These are phyloP conservation scores for Ahaetulla prasina DNA, from an alignment of 2,113 vertebrate species.

Conservation along the genomic window DNA sequence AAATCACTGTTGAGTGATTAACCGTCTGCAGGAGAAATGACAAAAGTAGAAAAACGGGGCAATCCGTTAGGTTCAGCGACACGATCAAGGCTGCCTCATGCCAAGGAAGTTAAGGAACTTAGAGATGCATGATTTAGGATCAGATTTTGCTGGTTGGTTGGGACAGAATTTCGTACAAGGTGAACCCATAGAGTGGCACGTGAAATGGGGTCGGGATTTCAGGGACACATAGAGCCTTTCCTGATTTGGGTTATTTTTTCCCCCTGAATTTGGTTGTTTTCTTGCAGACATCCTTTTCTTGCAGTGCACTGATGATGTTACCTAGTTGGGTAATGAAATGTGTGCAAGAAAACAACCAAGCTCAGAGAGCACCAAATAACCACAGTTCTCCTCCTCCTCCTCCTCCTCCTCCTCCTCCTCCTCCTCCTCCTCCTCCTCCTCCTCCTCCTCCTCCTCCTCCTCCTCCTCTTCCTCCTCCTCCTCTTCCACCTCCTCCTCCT, in stretches of 20 bases:
- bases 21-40: slow-evolving; percentile 50
- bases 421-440: too few species aligned
- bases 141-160: slow-evolving; percentile 23
- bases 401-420: too few species aligned
- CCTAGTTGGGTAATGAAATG: neutral
- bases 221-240: too few species aligned
- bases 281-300: neutral
- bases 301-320: neutral
- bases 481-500: too few species aligned
- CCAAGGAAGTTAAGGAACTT: neutral
- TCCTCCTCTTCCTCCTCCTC: too few species aligned
- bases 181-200: neutral
- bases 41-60: slow-evolving; percentile 45
- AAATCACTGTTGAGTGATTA: slow-evolving; percentile 36
- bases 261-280: neutral
- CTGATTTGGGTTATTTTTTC: neutral
- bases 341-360: too few species aligned
- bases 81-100: slow-evolving; percentile 33
- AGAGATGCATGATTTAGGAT: neutral
- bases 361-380: too few species aligned
- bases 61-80: slow-evolving; percentile 64
- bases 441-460: too few species aligned
- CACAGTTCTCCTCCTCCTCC: too few species aligned
- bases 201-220: neutral
- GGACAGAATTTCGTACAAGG: neutral